Evolutionary conservation across 2,797 vertebrate genomes (phyloP).

Genomic region (Macrochelys suwanniensis): DNA sequence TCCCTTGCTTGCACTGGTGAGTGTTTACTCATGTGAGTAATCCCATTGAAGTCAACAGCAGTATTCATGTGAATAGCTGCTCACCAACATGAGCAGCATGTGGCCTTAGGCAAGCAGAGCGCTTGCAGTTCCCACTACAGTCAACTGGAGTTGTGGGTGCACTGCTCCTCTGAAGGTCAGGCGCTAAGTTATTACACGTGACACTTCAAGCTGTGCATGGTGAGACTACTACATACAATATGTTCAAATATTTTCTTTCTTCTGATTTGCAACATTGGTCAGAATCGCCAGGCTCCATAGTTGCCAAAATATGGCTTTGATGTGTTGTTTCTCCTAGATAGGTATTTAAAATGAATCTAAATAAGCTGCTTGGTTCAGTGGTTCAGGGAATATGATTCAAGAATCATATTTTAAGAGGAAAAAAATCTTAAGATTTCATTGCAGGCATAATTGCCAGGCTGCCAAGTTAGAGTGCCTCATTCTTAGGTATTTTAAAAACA

Average conservation of each 20-base stretch:
- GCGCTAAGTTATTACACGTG: neutral
- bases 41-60: rapidly evolving
- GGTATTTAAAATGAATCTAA: constrained; percentile 56
- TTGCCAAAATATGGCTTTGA: constrained; percentile 55
- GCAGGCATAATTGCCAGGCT: constrained; percentile 48
- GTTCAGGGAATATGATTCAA: constrained; percentile 49
- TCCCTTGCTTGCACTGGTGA: neutral
- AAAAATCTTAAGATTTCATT: constrained; percentile 31
- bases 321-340: constrained; percentile 39
- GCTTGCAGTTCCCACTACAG: rapidly evolving
- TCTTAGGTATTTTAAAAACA: constrained; percentile 69
- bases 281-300: constrained; percentile 21
- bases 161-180: neutral
- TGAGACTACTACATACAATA: constrained; percentile 5
- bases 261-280: neutral
- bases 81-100: neutral
- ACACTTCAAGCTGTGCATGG: neutral
- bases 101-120: rapidly evolving
- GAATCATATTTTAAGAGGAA: constrained; percentile 58
- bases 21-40: neutral
- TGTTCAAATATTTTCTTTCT: neutral
- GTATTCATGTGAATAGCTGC: rapidly evolving
- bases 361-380: constrained; percentile 39
- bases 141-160: neutral
- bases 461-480: constrained; percentile 37